phyloP scores from a whole-genome alignment of 2,797 vertebrate genomes.

The Trachops cirrhosus region DNA sequence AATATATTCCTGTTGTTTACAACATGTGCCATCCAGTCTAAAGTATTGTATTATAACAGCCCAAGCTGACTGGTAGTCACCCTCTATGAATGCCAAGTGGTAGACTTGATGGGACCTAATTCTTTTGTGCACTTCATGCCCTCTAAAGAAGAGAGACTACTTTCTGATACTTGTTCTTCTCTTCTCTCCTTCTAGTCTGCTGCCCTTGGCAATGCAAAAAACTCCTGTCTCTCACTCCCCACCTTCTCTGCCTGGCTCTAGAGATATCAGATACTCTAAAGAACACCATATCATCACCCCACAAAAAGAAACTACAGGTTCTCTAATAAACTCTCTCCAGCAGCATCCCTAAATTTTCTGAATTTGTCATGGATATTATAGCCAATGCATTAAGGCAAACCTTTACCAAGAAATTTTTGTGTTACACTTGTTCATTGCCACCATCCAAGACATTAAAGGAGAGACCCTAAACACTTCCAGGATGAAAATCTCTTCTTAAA shows the following conservation, averaged over 20 bases:
- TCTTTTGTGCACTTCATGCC: background rate
- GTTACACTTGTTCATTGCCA: background rate
- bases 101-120: background rate
- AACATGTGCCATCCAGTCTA: background rate
- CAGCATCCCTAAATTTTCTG: background rate
- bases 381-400: background rate
- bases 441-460: background rate
- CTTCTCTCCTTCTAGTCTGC: background rate
- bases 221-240: background rate
- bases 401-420: background rate
- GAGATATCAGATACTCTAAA: background rate
- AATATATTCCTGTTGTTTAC: background rate
- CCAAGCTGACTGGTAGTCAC: background rate
- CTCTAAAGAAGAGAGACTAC: background rate
- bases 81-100: background rate
- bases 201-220: background rate
- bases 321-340: background rate
- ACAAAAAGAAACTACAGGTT: background rate
- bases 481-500: background rate
- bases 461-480: background rate
- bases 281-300: background rate
- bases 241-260: background rate
- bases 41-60: background rate
- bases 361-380: background rate
- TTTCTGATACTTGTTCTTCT: background rate